Percentiles rank a stretch among this genome's conserved stretches.
Evolutionary conservation across 2,888 invertebrate species (phyloP).

Genomic region (Netelia melanura): DNA sequence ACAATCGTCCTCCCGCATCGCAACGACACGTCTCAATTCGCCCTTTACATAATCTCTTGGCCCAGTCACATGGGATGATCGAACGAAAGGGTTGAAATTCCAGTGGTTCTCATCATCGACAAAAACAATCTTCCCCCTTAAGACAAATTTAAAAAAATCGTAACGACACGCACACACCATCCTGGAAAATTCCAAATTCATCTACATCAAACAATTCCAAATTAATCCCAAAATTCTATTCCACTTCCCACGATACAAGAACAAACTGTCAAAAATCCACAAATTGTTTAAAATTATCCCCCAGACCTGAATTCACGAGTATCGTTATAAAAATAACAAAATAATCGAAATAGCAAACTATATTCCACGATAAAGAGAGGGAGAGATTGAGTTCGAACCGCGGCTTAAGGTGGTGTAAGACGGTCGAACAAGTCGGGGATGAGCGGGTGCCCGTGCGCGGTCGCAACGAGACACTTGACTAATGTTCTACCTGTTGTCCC

Average conservation of each 20-base stretch:
- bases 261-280: too few species aligned
- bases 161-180: too few species aligned
- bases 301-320: too few species aligned
- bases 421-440: constrained; percentile 67
- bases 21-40: constrained; percentile 64
- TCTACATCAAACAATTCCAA: too few species aligned
- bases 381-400: constrained; percentile 65
- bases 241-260: too few species aligned
- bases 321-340: neutral
- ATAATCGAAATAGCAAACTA: neutral
- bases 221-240: too few species aligned
- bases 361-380: neutral
- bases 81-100: neutral
- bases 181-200: too few species aligned
- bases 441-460: constrained; percentile 52
- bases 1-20: constrained; percentile 76
- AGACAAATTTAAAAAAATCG: too few species aligned
- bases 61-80: neutral
- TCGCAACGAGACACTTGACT: constrained; percentile 81
- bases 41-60: neutral
- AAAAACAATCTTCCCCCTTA: neutral
- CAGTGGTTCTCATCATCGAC: neutral
- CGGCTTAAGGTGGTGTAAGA: constrained; percentile 70
- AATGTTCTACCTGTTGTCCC: constrained; percentile 82
- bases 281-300: too few species aligned